A percentile compares a stretch with the other conserved stretches of the same genome.
phyloP scores from a whole-genome alignment of 2,797 vertebrate species.

The Enteromius viviparus region DNA sequence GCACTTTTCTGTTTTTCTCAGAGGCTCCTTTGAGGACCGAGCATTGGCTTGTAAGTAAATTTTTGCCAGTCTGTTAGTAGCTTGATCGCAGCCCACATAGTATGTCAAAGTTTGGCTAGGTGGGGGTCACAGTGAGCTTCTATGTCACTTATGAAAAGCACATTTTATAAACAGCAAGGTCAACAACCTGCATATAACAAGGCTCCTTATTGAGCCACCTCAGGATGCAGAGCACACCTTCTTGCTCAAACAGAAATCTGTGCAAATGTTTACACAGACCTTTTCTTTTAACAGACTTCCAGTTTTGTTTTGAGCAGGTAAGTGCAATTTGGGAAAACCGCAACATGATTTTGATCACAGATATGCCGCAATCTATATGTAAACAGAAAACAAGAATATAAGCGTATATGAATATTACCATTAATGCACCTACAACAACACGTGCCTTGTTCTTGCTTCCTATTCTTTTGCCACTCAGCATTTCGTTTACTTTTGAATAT shows the following conservation, averaged over 20 bases:
- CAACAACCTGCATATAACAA: conserved; percentile 66
- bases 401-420: not conserved
- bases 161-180: conserved; percentile 69
- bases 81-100: conserved; percentile 58
- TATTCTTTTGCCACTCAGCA: not conserved
- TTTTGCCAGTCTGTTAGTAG: conserved; percentile 33
- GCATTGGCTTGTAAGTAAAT: conserved; percentile 37
- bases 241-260: conserved; percentile 62
- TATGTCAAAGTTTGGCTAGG: conserved; percentile 51
- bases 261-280: conserved; percentile 43
- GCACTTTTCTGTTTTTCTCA: conserved; percentile 17
- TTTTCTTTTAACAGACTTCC: conserved; percentile 53
- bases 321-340: conserved; percentile 35
- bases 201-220: conserved; percentile 62
- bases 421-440: not conserved
- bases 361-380: not conserved
- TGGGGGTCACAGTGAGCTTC: conserved; percentile 61
- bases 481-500: not conserved
- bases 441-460: not conserved
- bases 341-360: conserved; percentile 33
- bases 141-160: conserved; percentile 70
- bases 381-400: conserved; percentile 16
- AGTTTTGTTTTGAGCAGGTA: conserved; percentile 19
- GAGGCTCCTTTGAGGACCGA: conserved; percentile 1
- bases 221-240: conserved; percentile 55